Base-by-base conservation (phyloP, 2,797 vertebrate species). In the Sarcophilus harrisii region DNA sequence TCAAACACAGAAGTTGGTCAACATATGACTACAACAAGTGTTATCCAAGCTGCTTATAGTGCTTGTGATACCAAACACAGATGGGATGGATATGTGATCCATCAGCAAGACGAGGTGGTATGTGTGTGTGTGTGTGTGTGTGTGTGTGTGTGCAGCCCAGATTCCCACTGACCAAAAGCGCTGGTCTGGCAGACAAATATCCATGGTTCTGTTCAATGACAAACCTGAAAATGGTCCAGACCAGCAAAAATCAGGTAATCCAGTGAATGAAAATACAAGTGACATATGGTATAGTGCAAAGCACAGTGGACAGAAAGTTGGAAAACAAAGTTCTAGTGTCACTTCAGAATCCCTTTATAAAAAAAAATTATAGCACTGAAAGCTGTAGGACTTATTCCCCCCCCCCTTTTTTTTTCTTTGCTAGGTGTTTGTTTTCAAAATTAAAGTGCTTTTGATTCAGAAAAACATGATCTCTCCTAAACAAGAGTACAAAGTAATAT, bases 61-160 rank as follows among this genome's bases (percentile, higher is more conserved):
- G 58, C n/a, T 93, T 97, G 57, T 92, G 92, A 91, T 95, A 94
- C 57, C 90, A 57, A 91, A 95, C 45, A 93, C 81, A 95, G 96
- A 90, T 92, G 32, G 54, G 49, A 38, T 94, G 73, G 54, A 92
- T 12, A 87, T 49, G 73, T 87, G 73, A 87, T 87, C 45, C 73
- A 87, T 87, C 73, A 45, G 38, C 73, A 87, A 87, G 73, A 87
- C 38, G 87, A 87, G 73, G 49, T n/a, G 73, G 73, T 87, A 27
- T 9, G 18, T 21, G 66, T 3, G n/a, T 21, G n/a, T 10, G n/a
- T 3, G n/a, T 0, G 18, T 24, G n/a, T 4, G 2, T 73, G 16
- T 18, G 28, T 29, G 58, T 8, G n/a, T 38, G n/a, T 13, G 16
- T n/a, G 62, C 21, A 87, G 3, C 73, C 73, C 38, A 87, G 10